Evolutionary conservation across 2,113 vertebrate genomes (phyloP), one percentile per base, ranked within the genome.

Genomic region (Rhodinocichla rosea): DNA sequence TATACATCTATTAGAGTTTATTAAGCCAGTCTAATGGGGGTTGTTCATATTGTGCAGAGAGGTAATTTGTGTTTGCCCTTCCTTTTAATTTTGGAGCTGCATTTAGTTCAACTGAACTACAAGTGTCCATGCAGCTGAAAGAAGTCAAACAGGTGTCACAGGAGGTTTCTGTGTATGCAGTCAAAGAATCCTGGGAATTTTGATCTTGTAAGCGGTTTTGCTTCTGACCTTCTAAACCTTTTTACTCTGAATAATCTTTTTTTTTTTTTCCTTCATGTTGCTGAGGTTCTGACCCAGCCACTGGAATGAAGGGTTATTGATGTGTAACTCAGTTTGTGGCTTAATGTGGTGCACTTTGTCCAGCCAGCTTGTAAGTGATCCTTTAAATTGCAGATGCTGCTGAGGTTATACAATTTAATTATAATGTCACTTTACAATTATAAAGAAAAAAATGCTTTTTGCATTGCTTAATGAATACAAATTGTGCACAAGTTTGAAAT

Each of bases 351-450:
- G 87, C 86, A 96, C 94, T 96, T 97, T 97, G 96, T 98, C 97
- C 96, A 97, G 95, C 86, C 89, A 89, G 96, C 89, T 96, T 96
- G 92, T 95, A 97, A 97, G 97, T 95, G 97, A 96, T 95, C 91
- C 94, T 95, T 97, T 97, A 97, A 97, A 96, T 97, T 97, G 97
- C 87, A 96, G 96, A 97, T 97, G 95, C 93, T 95, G 81, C 95
- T 68, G 92, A 95, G 95, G 97, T 97, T 97, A 97, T 95, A 90
- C 97, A 96, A 97, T 98, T 98, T 98, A 97, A 98, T 98, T 98
- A 98, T 97, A 98, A 97, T 98, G 97, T 97, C 97, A 98, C 96
- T 97, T 97, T 97, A 97, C 94, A 98, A 97, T 98, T 97, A 97
- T 97, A 97, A 97, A 92, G 93, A 87, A 94, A 95, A 98, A 97